phyloP scores from a whole-genome alignment of 2,797 vertebrate species.

The Epinephelus awoara region DNA sequence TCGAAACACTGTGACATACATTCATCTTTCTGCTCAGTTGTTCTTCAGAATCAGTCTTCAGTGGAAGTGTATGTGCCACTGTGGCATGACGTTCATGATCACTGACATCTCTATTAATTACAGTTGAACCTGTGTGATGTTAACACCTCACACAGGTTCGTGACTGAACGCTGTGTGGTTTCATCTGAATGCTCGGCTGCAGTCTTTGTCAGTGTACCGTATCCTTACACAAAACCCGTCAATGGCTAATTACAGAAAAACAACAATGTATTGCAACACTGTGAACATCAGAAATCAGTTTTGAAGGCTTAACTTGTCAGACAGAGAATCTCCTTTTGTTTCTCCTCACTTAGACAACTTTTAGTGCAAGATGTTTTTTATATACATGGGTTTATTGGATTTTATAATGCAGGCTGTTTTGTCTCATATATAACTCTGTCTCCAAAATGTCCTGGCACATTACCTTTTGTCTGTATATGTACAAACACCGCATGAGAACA shows the following conservation, averaged over 20 bases:
- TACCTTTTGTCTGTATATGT: too few relatives aligned
- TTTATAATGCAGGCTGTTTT: not conserved
- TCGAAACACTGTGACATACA: not conserved
- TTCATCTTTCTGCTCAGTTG: not conserved
- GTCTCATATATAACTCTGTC: too few relatives aligned
- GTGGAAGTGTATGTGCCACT: not conserved
- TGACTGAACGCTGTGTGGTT: conserved; percentile 54
- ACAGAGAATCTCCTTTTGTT: not conserved
- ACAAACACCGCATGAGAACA: too few relatives aligned
- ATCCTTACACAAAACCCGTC: conserved; percentile 15
- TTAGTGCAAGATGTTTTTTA: too few relatives aligned
- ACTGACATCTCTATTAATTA: conserved; percentile 4
- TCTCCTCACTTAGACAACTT: not conserved
- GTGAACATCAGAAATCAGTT: conserved; percentile 7
- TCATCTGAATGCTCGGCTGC: conserved; percentile 45
- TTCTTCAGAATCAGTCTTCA: not conserved
- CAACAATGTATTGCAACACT: conserved; percentile 13
- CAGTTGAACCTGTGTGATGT: not conserved
- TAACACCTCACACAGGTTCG: conserved; percentile 11
- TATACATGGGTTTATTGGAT: not conserved
- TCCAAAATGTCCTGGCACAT: too few relatives aligned
- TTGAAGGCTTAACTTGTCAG: conserved; percentile 14
- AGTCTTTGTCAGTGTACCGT: conserved; percentile 45
- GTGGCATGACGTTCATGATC: not conserved
- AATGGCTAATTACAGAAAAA: conserved; percentile 29